A percentile compares a stretch with the other conserved stretches of the same genome.
phyloP scores from a whole-genome alignment of 2,797 vertebrate species.

The Myotis findleyi region DNA sequence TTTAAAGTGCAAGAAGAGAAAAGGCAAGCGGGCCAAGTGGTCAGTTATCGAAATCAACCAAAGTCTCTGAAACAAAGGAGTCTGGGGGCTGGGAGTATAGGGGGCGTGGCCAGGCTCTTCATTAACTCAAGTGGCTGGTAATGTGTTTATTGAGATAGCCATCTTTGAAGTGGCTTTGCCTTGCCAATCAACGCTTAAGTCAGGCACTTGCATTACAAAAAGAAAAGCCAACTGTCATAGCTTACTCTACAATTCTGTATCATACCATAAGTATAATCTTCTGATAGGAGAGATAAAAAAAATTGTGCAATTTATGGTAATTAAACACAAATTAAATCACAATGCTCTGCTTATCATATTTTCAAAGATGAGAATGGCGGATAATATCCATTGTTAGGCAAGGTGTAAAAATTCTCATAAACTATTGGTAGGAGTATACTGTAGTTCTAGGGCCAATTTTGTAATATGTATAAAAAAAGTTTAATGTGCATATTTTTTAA shows the following conservation, averaged over 20 bases:
- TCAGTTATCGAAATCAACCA: background rate
- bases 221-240: background rate
- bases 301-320: background rate
- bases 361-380: constrained; percentile 27
- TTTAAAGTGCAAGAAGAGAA: background rate
- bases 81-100: background rate
- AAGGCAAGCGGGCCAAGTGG: background rate
- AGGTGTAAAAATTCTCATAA: constrained; percentile 13
- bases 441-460: constrained; percentile 5
- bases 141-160: background rate
- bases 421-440: background rate
- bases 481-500: constrained; percentile 6
- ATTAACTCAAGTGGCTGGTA: background rate
- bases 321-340: constrained; percentile 39
- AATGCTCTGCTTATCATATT: constrained; percentile 28
- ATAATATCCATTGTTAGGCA: background rate
- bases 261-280: constrained; percentile 37
- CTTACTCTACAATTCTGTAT: background rate
- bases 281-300: background rate
- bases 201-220: background rate
- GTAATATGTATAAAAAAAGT: background rate
- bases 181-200: background rate
- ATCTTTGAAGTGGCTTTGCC: background rate
- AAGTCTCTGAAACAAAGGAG: background rate
- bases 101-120: background rate